Evolutionary conservation across 2,113 vertebrate genomes (phyloP), one percentile per base, ranked within the genome.

Genomic region (Caranx melampygus): DNA sequence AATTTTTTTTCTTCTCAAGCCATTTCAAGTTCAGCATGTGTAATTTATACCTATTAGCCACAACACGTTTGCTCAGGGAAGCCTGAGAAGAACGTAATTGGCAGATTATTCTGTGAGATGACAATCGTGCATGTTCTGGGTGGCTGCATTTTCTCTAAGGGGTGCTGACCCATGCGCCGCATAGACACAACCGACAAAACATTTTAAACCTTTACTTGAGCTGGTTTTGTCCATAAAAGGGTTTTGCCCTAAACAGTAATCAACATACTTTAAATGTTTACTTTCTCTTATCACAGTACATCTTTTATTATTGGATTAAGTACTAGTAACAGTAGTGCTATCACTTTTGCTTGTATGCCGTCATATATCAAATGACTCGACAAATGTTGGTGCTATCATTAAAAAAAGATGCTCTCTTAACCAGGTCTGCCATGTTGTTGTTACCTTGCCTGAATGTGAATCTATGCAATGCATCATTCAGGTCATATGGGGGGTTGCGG

Each of bases 361-460:
- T 69, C 4, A 44, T 26, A 55, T 69, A 21, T 16, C 14, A 11
- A 33, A 33, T 33, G 42, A 71, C n/a, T 69, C 20, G 31, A 34
- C 5, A 12, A 37, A 35, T 20, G 31, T 18, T 33, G 45, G 2
- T 20, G 26, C 55, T 20, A 44, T 69, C 4, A 13, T 5, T 26
- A 26, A 51, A 49, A 21, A 45, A 34, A n/a, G 0, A 64, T 14
- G 10, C 20, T 78, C 59, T 63, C 16, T 15, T 35, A 13, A n/a
- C 16, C 3, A 16, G 16, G 40, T 63, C 42, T 35, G 40, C 58
- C 59, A 52, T 45, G 52, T n/a, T 71, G 52, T 65, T 58, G 44
- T 79, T 52, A 75, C 35, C 64, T 64, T 71, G 54, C 60, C 60
- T 75, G 60, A 64, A 75, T 61, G 40, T 47, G 54, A 54, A 74